Evolutionary conservation across 2,113 vertebrate genomes (phyloP).

Genomic region (Rhinolophus ferrumequinum): DNA sequence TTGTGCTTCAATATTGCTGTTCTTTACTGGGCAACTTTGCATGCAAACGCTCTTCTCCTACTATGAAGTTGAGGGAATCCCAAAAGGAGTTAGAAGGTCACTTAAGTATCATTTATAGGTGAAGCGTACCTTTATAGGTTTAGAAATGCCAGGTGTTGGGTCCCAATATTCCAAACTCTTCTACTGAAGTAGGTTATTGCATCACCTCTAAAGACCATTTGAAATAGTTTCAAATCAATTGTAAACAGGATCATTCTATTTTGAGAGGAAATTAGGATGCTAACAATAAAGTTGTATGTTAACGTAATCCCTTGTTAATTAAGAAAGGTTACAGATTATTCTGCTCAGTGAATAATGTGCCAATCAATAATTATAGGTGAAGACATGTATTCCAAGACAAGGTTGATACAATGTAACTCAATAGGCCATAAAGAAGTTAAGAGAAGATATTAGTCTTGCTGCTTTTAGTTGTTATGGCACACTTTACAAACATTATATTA

Average conservation of each 20-base stretch:
- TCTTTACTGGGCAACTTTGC: neutral
- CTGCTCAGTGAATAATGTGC: neutral
- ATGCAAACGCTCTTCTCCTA: neutral
- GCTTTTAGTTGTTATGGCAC: neutral
- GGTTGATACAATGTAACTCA: neutral
- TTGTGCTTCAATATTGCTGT: neutral
- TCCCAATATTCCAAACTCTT: neutral
- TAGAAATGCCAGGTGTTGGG: neutral
- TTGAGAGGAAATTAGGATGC: conserved; percentile 7
- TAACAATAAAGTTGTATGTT: neutral
- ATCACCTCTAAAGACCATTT: neutral
- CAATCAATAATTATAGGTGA: neutral
- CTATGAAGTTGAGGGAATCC: neutral
- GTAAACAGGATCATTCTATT: neutral
- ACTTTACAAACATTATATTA: neutral
- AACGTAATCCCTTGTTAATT: neutral
- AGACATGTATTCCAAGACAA: neutral
- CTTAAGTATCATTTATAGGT: neutral
- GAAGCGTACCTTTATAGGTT: neutral
- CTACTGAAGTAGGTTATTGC: neutral
- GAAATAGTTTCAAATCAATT: neutral
- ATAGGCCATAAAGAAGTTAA: neutral
- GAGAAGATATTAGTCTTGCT: neutral
- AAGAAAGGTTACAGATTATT: conserved; percentile 24
- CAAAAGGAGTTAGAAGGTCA: neutral